Conservation (phyloP, 2,797 vertebrate genomes). For the Neosilurus hyrtlii region DNA sequence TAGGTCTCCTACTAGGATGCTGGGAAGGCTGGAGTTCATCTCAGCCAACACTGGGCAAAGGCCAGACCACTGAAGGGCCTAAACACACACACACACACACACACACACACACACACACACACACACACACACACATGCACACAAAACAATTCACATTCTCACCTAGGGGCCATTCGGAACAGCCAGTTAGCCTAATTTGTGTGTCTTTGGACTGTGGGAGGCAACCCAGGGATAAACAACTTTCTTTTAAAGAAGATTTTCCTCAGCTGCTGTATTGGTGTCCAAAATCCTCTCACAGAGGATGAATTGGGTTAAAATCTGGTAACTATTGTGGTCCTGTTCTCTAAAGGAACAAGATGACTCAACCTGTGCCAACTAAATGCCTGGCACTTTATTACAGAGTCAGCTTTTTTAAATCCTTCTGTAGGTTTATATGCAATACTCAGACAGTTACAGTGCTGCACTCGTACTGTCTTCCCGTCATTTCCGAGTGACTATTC, state of each 20-base stretch:
- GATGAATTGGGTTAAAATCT: not conserved
- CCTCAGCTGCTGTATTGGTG: not conserved
- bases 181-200: no score
- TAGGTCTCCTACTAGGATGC: no score
- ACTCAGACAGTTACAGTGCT: not conserved
- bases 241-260: not conserved
- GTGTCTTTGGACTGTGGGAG: no score
- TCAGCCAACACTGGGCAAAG: no score
- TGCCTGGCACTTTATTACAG: not conserved
- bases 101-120: no score
- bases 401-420: not conserved
- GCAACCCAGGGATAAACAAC: not conserved
- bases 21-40: no score
- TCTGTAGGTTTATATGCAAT: not conserved
- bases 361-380: not conserved
- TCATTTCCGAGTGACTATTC: slow-evolving; percentile 12
- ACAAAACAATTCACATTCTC: no score
- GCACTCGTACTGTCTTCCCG: not conserved
- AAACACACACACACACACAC: no score
- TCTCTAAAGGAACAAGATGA: not conserved
- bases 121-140: no score
- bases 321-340: not conserved
- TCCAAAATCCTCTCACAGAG: not conserved
- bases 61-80: no score
- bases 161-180: no score